phyloP scores from a whole-genome alignment of 2,797 vertebrate genomes.

The Lutjanus campechanus region DNA sequence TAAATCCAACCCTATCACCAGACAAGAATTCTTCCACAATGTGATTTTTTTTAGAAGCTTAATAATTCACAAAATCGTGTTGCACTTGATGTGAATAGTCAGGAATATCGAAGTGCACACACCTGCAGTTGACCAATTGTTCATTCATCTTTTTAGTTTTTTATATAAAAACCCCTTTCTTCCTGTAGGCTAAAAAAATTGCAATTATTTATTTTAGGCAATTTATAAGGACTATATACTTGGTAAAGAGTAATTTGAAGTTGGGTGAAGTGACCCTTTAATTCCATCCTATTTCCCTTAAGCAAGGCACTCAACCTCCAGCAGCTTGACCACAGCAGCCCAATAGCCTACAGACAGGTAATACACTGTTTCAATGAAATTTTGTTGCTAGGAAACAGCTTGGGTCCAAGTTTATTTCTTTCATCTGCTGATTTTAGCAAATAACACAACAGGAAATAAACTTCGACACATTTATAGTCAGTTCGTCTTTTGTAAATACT shows the following conservation, averaged over 20 bases:
- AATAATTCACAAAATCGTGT: no score
- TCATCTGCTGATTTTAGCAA: constrained; percentile 1
- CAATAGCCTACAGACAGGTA: not conserved
- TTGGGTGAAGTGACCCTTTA: not conserved
- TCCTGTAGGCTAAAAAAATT: no score
- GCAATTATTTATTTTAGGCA: no score
- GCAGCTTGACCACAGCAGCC: constrained; percentile 10
- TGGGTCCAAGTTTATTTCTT: constrained; percentile 17
- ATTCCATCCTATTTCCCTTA: not conserved
- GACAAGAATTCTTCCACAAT: no score
- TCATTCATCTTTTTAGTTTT: no score
- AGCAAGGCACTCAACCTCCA: constrained; percentile 20
- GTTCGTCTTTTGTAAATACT: not conserved
- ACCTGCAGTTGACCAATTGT: no score
- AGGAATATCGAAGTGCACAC: no score
- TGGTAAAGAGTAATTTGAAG: not conserved
- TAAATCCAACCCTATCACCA: not conserved
- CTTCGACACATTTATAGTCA: not conserved
- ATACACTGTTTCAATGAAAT: constrained; percentile 3
- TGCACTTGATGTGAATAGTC: no score
- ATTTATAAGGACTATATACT: not conserved
- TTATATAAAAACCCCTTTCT: no score
- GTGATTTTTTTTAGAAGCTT: no score
- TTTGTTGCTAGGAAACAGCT: constrained; percentile 51
- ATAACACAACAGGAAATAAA: not conserved